A percentile compares a stretch with the other conserved stretches of the same genome.
Evolutionary conservation across 2,797 vertebrate genomes (phyloP).

Genomic region (Momotus momota): DNA sequence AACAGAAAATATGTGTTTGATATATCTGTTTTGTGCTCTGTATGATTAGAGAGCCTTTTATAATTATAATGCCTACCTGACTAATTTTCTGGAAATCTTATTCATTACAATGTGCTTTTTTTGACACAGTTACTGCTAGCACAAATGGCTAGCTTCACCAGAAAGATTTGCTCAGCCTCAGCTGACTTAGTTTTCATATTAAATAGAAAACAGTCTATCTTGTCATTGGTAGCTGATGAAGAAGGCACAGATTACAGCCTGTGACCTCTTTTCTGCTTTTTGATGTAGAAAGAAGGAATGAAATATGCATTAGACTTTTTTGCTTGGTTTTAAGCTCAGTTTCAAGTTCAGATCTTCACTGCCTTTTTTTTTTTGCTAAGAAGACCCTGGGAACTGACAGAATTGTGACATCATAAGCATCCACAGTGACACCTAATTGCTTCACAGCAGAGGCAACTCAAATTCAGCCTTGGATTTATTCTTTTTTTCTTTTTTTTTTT

Average conservation of each 20-base stretch:
- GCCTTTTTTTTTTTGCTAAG: not conserved
- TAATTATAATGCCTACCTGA: not conserved
- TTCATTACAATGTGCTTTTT: not conserved
- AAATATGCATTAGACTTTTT: not conserved
- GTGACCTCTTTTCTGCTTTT: conserved; percentile 24
- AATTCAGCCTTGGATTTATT: not conserved
- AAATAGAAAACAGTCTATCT: not conserved
- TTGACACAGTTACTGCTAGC: not conserved
- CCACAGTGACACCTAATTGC: not conserved
- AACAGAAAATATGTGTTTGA: not conserved
- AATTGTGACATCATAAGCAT: not conserved
- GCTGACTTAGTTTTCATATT: not conserved
- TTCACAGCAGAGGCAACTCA: not conserved
- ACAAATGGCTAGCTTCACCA: not conserved
- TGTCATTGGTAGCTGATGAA: conserved; percentile 1
- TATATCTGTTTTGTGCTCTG: not conserved
- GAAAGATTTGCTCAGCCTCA: conserved; percentile 20
- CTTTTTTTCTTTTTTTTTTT: not conserved
- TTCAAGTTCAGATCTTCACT: not conserved
- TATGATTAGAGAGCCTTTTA: not conserved
- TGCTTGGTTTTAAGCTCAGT: not conserved
- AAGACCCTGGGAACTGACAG: not conserved
- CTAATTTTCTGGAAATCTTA: conserved; percentile 21
- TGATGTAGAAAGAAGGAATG: not conserved
- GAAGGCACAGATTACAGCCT: not conserved